phyloP scores from a whole-genome alignment of 2,888 invertebrate genomes.

The Sacculina carcini region DNA sequence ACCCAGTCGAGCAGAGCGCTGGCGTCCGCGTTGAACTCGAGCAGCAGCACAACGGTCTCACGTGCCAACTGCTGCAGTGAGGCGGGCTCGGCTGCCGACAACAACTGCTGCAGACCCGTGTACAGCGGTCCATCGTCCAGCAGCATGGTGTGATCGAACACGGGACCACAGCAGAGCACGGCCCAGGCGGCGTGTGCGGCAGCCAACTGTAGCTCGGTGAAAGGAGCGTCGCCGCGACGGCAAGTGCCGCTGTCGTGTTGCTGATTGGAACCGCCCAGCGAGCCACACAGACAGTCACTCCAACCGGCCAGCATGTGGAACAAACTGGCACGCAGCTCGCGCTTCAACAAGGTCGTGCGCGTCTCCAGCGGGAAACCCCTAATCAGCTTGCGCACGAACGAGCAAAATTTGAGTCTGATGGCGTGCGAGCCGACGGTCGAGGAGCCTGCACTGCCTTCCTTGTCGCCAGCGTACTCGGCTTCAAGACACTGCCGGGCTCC shows the following conservation, averaged over 20 bases:
- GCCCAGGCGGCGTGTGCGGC: conserved; percentile 73
- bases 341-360: conserved; percentile 53
- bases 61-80: conserved; percentile 57
- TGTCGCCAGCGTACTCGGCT: conserved; percentile 75
- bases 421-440: too few species aligned
- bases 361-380: conserved; percentile 73
- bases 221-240: too few species aligned
- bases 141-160: conserved; percentile 53
- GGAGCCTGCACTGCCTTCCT: conserved; percentile 60
- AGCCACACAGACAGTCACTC: conserved; percentile 63
- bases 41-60: conserved; percentile 68
- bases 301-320: conserved; percentile 79
- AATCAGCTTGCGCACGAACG: conserved; percentile 75
- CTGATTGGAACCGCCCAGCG: conserved; percentile 18
- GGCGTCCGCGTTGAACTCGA: conserved; percentile 85
- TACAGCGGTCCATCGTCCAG: conserved; percentile 65
- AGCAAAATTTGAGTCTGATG: conserved; percentile 75
- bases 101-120: conserved; percentile 71
- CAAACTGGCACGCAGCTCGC: conserved; percentile 57
- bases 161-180: conserved; percentile 78
- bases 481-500: conserved; percentile 74
- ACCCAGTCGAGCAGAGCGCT: conserved; percentile 86
- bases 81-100: conserved; percentile 45
- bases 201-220: conserved; percentile 25
- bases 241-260: conserved; percentile 7